These are phyloP conservation scores for Nothobranchius kuhntae DNA, from an alignment of 2,113 vertebrate genomes.

Conservation along the genomic window DNA sequence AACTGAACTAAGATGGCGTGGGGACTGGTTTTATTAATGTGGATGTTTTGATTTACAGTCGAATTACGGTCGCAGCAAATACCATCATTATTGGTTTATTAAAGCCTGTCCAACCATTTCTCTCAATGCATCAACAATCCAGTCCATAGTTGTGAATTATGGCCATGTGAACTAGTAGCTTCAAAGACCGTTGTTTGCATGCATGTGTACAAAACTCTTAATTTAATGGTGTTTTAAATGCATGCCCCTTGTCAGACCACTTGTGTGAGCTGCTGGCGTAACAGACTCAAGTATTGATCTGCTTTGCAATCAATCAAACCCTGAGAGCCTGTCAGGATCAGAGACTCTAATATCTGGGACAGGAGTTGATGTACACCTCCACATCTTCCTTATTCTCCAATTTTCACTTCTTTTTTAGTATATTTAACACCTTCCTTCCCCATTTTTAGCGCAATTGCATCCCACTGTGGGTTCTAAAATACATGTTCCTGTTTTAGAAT, in stretches of 20 bases:
- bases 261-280: slow-evolving; percentile 21
- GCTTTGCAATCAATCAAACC: slow-evolving; percentile 49
- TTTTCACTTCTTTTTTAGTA: slow-evolving; percentile 27
- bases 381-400: slow-evolving; percentile 16
- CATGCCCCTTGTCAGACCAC: background rate
- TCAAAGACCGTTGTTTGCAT: no score
- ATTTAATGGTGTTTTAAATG: slow-evolving; percentile 7
- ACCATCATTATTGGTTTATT: no score
- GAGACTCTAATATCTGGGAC: slow-evolving; percentile 42
- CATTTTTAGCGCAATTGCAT: background rate
- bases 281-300: slow-evolving; percentile 53
- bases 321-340: slow-evolving; percentile 48
- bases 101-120: no score
- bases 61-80: no score
- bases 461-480: background rate
- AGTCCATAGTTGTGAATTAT: no score
- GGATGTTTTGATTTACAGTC: no score
- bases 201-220: background rate
- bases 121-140: no score
- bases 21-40: no score
- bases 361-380: slow-evolving; percentile 53
- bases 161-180: no score
- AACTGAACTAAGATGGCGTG: no score
- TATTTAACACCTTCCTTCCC: background rate
- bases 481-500: background rate